Base-by-base conservation (phyloP, 2,797 vertebrate species). In the Pseudopleuronectes americanus region DNA sequence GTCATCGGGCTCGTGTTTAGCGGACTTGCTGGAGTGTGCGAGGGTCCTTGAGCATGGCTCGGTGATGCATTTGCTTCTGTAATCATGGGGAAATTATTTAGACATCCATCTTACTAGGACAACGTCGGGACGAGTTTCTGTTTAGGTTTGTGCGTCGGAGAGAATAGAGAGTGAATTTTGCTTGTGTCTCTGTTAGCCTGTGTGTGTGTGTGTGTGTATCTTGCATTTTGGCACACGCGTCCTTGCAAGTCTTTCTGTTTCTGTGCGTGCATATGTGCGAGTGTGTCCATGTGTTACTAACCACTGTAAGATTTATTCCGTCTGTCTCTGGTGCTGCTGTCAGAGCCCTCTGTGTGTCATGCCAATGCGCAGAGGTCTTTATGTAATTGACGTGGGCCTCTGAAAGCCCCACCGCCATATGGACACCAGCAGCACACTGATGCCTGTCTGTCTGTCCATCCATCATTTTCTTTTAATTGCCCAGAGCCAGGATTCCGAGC, bases 381-480 rank as follows among this genome's bases (percentile, higher is more conserved):
- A 91, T 92, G 86, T 93, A 93, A 94, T 92, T 92, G 91, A 83
- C 91, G 71, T 53, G 86, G 79, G 90, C 87, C 88, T 81, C 73
- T 78, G 74, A 90, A 90, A 83, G 72, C 90, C 89, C 76, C 57
- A 55, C 41, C 65, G 75, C 92, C 92, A 92, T 93, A 93, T 94
- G 93, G 90, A 90, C 76, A 75, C 71, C 57, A 76, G 83, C 77
- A 88, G 91, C 81, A 13, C 81, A 84, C 74, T 80, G 78, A 85
- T 69, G 83, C 84, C 87, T 88, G 84, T 87, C 84, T 47, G 88
- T 91, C 88, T 47, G 87, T 91, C 88, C 83, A 81, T 92, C 84
- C 84, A 64, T 92, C 93, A 89, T 85, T 93, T 91, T 84, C 63
- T 82, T 85, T 90, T 92, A 93, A 93, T 93, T 93, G 90, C 85